A percentile compares a stretch with the other conserved stretches of the same genome.
phyloP scores from a whole-genome alignment of 2,113 vertebrate genomes.

The Heloderma charlesbogerti region DNA sequence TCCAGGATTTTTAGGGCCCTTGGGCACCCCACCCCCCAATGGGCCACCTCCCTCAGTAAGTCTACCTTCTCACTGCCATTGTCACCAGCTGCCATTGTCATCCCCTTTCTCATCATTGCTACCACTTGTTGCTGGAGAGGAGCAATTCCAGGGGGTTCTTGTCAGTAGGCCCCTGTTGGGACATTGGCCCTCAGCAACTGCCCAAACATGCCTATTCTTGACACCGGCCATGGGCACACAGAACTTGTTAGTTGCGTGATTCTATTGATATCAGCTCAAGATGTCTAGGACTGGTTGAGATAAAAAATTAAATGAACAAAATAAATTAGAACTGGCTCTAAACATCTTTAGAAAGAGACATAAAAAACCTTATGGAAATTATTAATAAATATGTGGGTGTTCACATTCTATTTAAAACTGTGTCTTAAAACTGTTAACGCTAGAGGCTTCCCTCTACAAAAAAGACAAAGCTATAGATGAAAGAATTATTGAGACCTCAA shows the following conservation, averaged over 20 bases:
- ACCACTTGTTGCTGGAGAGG: too few relatives aligned
- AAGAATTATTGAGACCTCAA: slow-evolving; percentile 55
- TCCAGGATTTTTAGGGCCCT: too few relatives aligned
- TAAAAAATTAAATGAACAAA: not conserved
- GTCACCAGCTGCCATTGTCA: too few relatives aligned
- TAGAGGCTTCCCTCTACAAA: slow-evolving; percentile 27
- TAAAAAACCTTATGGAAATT: not conserved
- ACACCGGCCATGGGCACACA: not conserved
- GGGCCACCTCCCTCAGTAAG: too few relatives aligned
- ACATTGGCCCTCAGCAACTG: too few relatives aligned
- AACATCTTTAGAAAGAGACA: not conserved
- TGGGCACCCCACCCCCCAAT: too few relatives aligned
- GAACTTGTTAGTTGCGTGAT: not conserved
- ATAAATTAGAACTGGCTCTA: not conserved
- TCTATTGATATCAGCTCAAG: not conserved
- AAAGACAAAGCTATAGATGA: slow-evolving; percentile 61
- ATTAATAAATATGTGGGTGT: not conserved
- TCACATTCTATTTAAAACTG: slow-evolving; percentile 12
- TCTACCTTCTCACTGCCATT: too few relatives aligned
- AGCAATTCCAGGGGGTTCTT: too few relatives aligned
- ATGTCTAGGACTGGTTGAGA: not conserved
- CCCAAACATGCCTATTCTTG: too few relatives aligned
- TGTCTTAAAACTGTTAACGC: slow-evolving; percentile 32
- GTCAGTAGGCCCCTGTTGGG: too few relatives aligned
- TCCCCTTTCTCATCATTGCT: too few relatives aligned